Conservation (phyloP, 2,888 invertebrate species). For the Neelides folsomi region DNA sequence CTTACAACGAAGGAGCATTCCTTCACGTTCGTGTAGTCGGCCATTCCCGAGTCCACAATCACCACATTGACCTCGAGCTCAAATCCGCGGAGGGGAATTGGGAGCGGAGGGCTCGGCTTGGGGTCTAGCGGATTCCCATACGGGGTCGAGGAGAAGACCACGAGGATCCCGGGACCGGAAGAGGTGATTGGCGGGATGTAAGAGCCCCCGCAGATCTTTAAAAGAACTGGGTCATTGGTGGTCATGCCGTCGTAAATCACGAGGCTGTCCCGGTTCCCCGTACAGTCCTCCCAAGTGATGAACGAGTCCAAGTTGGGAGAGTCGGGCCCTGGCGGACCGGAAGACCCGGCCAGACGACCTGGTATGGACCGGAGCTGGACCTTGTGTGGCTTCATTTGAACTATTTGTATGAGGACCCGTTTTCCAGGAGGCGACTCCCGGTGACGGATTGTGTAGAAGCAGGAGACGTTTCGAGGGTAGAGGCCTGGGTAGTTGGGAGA, state of each 20-base stretch:
- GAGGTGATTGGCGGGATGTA: slow-evolving; percentile 59
- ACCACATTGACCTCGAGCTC: slow-evolving; percentile 81
- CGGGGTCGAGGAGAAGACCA: slow-evolving; percentile 75
- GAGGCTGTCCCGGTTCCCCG: slow-evolving; percentile 53
- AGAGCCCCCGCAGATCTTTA: slow-evolving; percentile 74
- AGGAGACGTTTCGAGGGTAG: slow-evolving; percentile 84
- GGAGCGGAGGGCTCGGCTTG: slow-evolving; percentile 34
- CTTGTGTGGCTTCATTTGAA: slow-evolving; percentile 60
- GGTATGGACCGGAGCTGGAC: slow-evolving; percentile 51
- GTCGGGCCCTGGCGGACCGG: not conserved
- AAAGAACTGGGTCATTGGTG: slow-evolving; percentile 66
- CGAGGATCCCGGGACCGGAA: slow-evolving; percentile 66
- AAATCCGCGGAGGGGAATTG: slow-evolving; percentile 51
- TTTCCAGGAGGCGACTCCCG: slow-evolving; percentile 76
- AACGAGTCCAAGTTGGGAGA: slow-evolving; percentile 14
- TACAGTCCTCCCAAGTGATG: slow-evolving; percentile 63
- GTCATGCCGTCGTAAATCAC: slow-evolving; percentile 74
- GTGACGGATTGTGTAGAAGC: slow-evolving; percentile 74
- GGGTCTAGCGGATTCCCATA: slow-evolving; percentile 61
- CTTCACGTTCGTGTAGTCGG: slow-evolving; percentile 52
- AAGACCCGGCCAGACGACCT: slow-evolving; percentile 10
- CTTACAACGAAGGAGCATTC: slow-evolving; percentile 31
- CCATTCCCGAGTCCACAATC: slow-evolving; percentile 73
- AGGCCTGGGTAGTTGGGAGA: slow-evolving; percentile 84
- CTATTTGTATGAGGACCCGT: slow-evolving; percentile 77